Conservation (phyloP, 2,888 invertebrate genomes). For the Apotomis betuletana region DNA sequence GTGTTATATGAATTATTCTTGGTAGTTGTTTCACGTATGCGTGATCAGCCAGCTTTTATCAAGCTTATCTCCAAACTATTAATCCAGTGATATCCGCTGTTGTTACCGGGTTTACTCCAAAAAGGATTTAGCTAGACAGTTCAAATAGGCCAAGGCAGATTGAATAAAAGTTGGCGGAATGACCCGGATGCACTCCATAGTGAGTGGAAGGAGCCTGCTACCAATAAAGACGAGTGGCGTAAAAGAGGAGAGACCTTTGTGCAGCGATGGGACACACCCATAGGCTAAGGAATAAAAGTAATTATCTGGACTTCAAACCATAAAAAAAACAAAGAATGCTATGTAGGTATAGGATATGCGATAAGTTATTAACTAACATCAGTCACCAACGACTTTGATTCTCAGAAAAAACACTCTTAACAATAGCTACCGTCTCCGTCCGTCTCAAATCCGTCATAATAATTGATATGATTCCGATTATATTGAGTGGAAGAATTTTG, state of each 20-base stretch:
- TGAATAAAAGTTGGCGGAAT: too few relatives aligned
- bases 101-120: background rate
- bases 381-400: conserved; percentile 16
- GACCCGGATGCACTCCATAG: too few relatives aligned
- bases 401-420: conserved; percentile 20
- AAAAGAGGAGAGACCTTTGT: too few relatives aligned
- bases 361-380: background rate
- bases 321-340: background rate
- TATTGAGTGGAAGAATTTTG: conserved; percentile 1
- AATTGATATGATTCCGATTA: conserved; percentile 14
- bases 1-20: conserved; percentile 17
- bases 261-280: too few relatives aligned
- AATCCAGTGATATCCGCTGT: conserved; percentile 19
- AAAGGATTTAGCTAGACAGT: background rate
- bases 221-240: too few relatives aligned
- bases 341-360: background rate
- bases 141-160: too few relatives aligned
- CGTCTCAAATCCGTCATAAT: conserved; percentile 6
- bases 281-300: too few relatives aligned
- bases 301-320: background rate
- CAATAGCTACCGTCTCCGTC: conserved; percentile 7
- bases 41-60: conserved; percentile 11
- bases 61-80: conserved; percentile 11
- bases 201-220: too few relatives aligned
- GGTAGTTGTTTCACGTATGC: conserved; percentile 4